These are phyloP conservation scores for Phrynocephalus versicolor DNA, from an alignment of 2,113 vertebrate species.

Conservation along the genomic window DNA sequence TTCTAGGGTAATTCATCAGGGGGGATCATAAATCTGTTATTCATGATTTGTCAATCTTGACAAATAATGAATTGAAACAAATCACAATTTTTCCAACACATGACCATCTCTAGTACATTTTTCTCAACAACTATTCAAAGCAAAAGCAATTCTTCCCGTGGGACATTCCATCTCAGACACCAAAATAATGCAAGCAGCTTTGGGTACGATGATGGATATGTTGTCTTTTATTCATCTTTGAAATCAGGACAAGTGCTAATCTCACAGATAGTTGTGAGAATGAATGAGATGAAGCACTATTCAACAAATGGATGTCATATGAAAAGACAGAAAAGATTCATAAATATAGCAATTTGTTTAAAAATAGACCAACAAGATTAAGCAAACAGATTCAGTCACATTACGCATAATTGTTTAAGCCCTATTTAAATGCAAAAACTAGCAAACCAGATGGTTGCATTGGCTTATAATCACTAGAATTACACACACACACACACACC, in stretches of 20 bases:
- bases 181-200: background rate
- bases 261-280: background rate
- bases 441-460: background rate
- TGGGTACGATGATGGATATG: background rate
- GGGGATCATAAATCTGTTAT: too few relatives aligned
- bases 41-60: too few relatives aligned
- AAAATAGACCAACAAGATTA: conserved; percentile 1
- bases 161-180: too few relatives aligned
- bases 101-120: too few relatives aligned
- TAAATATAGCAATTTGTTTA: background rate
- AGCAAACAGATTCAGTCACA: background rate
- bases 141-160: background rate
- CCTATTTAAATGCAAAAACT: conserved; percentile 1
- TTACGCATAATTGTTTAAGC: conserved; percentile 2
- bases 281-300: background rate
- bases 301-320: background rate
- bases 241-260: background rate
- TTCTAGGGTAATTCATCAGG: too few relatives aligned
- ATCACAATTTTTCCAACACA: too few relatives aligned
- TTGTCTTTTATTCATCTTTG: background rate
- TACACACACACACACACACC: background rate
- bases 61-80: too few relatives aligned
- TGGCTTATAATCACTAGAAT: background rate
- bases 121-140: background rate
- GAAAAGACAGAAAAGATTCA: background rate